Conservation (phyloP, 64 coral and sea anemone species). For the Hydrozoanthus tunicans region DNA sequence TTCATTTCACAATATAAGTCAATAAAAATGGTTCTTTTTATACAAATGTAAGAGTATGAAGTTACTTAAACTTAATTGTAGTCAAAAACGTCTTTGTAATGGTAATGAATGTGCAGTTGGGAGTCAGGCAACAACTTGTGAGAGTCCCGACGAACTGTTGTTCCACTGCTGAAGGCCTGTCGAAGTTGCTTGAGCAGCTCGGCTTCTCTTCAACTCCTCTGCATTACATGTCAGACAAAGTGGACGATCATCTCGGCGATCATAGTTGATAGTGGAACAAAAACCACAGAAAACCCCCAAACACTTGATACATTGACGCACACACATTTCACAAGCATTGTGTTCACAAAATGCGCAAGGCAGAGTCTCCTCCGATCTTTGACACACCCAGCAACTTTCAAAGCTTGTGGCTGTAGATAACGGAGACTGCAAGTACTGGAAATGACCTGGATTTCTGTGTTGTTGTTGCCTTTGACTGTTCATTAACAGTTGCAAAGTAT, state of each 20-base stretch:
- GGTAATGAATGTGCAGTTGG: too few species aligned
- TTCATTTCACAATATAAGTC: too few species aligned
- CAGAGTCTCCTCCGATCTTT: conserved; percentile 65
- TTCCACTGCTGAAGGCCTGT: conserved; percentile 2
- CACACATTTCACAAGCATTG: conserved; percentile 89
- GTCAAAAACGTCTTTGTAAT: too few species aligned
- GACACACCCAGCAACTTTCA: conserved; percentile 81
- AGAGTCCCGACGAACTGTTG: not conserved
- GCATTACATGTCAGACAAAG: conserved; percentile 83
- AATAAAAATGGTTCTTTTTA: too few species aligned
- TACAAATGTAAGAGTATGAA: too few species aligned
- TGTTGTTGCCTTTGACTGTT: conserved; percentile 69
- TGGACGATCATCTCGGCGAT: conserved; percentile 72
- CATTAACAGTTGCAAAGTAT: conserved; percentile 82
- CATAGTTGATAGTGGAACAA: conserved; percentile 91
- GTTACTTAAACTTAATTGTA: too few species aligned
- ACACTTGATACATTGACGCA: conserved; percentile 83
- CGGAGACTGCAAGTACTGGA: not conserved
- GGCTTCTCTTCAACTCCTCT: conserved; percentile 73
- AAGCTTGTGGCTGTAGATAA: conserved; percentile 19
- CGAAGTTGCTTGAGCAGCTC: conserved; percentile 8
- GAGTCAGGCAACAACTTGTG: conserved; percentile 24
- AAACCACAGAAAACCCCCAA: conserved; percentile 87
- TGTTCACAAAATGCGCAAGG: conserved; percentile 94
- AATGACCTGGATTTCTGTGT: not conserved